Conservation (phyloP, 2,888 invertebrate genomes). For the Melanchra persicariae region DNA sequence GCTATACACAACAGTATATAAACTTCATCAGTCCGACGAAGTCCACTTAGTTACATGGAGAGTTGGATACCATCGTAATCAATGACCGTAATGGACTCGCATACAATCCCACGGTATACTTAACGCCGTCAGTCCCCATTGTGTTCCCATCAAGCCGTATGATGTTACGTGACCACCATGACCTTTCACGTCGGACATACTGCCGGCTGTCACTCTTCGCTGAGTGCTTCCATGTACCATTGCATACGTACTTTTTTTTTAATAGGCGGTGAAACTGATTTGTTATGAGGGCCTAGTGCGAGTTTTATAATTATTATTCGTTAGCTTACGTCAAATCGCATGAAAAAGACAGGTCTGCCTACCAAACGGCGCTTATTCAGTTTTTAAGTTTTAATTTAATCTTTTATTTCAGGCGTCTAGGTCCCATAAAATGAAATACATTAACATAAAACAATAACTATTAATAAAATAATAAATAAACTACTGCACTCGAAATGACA, state of each 20-base stretch:
- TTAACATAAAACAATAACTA: too few relatives aligned
- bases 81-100: background rate
- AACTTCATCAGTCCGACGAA: background rate
- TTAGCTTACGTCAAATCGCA: too few relatives aligned
- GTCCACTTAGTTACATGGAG: background rate
- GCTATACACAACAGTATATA: background rate
- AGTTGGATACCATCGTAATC: background rate
- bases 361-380: too few relatives aligned
- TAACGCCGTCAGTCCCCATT: slow-evolving; percentile 21
- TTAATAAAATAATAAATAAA: too few relatives aligned
- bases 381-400: too few relatives aligned
- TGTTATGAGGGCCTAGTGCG: background rate
- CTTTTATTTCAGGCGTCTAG: too few relatives aligned
- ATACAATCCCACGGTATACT: slow-evolving; percentile 45
- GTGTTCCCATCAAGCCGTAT: slow-evolving; percentile 31
- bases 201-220: slow-evolving; percentile 18
- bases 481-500: too few relatives aligned
- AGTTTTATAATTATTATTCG: background rate
- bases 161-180: slow-evolving; percentile 38
- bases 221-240: slow-evolving; percentile 1
- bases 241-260: background rate
- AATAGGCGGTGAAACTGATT: background rate
- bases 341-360: too few relatives aligned
- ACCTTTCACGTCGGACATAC: slow-evolving; percentile 38
- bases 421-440: too few relatives aligned